Conservation (phyloP, 2,888 invertebrate genomes). For the Drosophila phalerata region DNA sequence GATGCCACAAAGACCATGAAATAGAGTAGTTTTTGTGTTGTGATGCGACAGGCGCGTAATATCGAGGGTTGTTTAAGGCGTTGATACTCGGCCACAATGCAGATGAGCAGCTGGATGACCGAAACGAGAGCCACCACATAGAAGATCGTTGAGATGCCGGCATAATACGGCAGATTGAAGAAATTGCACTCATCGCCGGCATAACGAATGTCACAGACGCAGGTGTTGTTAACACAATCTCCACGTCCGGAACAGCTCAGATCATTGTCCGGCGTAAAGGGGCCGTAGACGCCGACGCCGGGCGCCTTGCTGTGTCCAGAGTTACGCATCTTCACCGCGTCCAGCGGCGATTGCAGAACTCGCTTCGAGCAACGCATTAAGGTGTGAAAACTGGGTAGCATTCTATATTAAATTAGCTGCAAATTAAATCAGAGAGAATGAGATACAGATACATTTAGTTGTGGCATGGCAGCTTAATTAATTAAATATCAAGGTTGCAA, state of each 20-base stretch:
- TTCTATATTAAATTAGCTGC: conserved; percentile 82
- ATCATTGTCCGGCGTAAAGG: conserved; percentile 71
- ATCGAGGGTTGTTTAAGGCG: conserved; percentile 93
- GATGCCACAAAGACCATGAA: conserved; percentile 95
- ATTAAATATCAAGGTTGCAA: conserved; percentile 48
- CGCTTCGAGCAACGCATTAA: conserved; percentile 86
- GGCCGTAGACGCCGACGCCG: conserved; percentile 54
- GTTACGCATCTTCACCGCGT: conserved; percentile 68
- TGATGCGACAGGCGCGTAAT: conserved; percentile 93
- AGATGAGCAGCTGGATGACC: conserved; percentile 93
- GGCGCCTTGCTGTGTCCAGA: conserved; percentile 65
- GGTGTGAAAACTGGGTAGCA: conserved; percentile 85
- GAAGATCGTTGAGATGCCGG: conserved; percentile 91
- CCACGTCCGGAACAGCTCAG: conserved; percentile 93
- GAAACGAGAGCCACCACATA: conserved; percentile 94
- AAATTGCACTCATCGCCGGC: conserved; percentile 93
- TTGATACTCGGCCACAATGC: conserved; percentile 93
- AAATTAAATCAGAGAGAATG: conserved; percentile 31
- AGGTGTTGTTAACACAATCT: conserved; percentile 96
- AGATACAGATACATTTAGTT: conserved; percentile 11
- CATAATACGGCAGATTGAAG: conserved; percentile 93
- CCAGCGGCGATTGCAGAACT: conserved; percentile 82
- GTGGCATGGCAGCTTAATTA: conserved; percentile 29
- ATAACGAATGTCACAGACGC: conserved; percentile 95
- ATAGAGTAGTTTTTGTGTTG: conserved; percentile 95